Percentiles rank a stretch among this genome's conserved stretches.
phyloP scores from a whole-genome alignment of 2,113 vertebrate genomes.

The Falcunculus frontatus region DNA sequence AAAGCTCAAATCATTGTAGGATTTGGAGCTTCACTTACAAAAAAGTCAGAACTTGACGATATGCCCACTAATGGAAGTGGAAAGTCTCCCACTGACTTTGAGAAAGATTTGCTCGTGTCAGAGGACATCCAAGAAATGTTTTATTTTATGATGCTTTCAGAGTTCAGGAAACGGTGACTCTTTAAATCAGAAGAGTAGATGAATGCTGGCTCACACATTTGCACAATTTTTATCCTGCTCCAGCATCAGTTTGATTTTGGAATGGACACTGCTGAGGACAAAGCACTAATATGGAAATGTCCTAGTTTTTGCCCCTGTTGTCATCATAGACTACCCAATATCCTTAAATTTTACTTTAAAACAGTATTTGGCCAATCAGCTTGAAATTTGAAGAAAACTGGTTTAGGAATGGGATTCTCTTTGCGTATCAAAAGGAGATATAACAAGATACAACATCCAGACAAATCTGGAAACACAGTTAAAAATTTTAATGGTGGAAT shows the following conservation, averaged over 20 bases:
- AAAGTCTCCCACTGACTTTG: not conserved
- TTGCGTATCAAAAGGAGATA: not conserved
- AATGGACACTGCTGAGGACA: not conserved
- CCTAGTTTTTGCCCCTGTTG: not conserved
- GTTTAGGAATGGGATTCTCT: not conserved
- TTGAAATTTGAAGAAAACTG: not conserved
- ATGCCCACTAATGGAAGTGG: not conserved
- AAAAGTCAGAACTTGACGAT: not conserved
- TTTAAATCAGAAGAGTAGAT: not conserved
- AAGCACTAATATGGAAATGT: not conserved
- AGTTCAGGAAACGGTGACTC: not conserved
- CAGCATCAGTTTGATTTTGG: not conserved
- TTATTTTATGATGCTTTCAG: not conserved
- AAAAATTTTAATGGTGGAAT: not conserved
- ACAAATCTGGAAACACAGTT: not conserved
- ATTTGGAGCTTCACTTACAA: not conserved
- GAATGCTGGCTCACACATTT: not conserved
- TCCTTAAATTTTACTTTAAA: not conserved
- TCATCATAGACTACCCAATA: not conserved
- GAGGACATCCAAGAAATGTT: not conserved
- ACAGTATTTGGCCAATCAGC: accelerated
- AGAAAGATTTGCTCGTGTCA: not conserved
- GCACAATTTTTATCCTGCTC: not conserved
- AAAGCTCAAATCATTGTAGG: not conserved
- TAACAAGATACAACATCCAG: not conserved